Evolutionary conservation across 2,113 vertebrate species (phyloP), one percentile per base, ranked within the genome.

Genomic region (Arvicanthis niloticus): DNA sequence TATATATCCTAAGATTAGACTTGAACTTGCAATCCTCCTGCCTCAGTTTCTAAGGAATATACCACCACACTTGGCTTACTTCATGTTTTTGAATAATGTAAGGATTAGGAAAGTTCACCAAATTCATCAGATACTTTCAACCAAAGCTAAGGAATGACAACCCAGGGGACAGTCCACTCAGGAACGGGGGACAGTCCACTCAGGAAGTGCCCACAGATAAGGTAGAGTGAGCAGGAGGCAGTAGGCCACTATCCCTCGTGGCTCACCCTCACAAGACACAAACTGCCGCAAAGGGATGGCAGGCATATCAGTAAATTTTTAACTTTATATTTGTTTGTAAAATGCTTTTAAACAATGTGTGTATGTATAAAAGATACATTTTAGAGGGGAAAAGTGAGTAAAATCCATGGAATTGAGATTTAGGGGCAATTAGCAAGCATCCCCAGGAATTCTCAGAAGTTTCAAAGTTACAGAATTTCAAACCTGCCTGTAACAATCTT

Each of bases 61-160:
- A 15, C 40, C 45, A 48, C 13, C 10, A 68, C 7, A 65, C 29
- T 7, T 37, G 45, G 34, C 45, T 80, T 91, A 67, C 37, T 53
- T 68, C 60, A 31, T 89, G n/a, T 78, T 88, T 95, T 80, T 62
- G 40, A 89, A n/a, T 93, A 67, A 58, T 67, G n/a, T 34, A 88
- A 10, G 2, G 40, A 21, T 65, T 68, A 91, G 22, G 19, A 34
- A 86, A 81, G n/a, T 95, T 93, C 72, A 93, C 81, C 80, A 48
- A 34, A 82, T 78, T 56, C 31, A 68, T 15, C 29, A 48, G 34
- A 68, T 17, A 77, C 87, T 73, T 73, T 48, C 45, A 82, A 72
- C 8, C 31, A 88, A 94, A 91, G 8, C 40, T 86, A 15, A 26
- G 56, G 93, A 90, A 60, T 56, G 29, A 45, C 26, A 11, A 51